Evolutionary conservation across 2,888 invertebrate genomes (phyloP).

Genomic region (Trichacis sp.): DNA sequence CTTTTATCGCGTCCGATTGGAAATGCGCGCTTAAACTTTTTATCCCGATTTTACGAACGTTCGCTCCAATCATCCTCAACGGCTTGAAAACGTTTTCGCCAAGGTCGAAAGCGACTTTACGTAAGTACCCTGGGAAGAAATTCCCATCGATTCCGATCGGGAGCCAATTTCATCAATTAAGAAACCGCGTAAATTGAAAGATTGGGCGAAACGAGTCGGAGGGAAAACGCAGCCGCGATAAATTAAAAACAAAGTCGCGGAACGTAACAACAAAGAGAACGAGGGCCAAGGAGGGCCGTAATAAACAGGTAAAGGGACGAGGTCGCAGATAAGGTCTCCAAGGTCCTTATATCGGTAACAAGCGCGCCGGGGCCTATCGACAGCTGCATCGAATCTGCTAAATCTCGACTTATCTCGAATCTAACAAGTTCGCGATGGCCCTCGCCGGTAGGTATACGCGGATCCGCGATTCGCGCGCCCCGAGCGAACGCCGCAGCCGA

Average conservation of each 20-base stretch:
- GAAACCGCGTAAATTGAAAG: too few relatives aligned
- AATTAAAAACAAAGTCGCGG: too few relatives aligned
- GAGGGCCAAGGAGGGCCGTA: neutral
- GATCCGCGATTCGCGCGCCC: neutral
- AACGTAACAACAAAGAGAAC: neutral
- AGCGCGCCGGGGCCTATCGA: slow-evolving; percentile 54
- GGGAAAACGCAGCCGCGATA: too few relatives aligned
- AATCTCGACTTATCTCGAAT: slow-evolving; percentile 65
- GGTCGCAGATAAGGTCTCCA: slow-evolving; percentile 27
- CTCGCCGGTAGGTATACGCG: slow-evolving; percentile 29
- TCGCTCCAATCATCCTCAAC: neutral
- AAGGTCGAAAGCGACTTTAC: too few relatives aligned
- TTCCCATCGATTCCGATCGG: too few relatives aligned
- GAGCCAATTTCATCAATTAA: too few relatives aligned
- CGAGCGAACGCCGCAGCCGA: slow-evolving; percentile 42
- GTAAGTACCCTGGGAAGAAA: too few relatives aligned
- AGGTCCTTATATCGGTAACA: slow-evolving; percentile 48
- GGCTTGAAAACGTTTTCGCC: too few relatives aligned
- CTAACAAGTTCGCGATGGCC: slow-evolving; percentile 62
- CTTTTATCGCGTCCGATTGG: neutral
- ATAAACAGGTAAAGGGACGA: slow-evolving; percentile 4
- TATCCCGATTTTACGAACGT: neutral
- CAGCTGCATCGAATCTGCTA: slow-evolving; percentile 63
- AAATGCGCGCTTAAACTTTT: neutral
- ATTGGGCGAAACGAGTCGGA: too few relatives aligned